Base-by-base conservation (phyloP, 2,797 vertebrate species). In the Enteromius viviparus region DNA sequence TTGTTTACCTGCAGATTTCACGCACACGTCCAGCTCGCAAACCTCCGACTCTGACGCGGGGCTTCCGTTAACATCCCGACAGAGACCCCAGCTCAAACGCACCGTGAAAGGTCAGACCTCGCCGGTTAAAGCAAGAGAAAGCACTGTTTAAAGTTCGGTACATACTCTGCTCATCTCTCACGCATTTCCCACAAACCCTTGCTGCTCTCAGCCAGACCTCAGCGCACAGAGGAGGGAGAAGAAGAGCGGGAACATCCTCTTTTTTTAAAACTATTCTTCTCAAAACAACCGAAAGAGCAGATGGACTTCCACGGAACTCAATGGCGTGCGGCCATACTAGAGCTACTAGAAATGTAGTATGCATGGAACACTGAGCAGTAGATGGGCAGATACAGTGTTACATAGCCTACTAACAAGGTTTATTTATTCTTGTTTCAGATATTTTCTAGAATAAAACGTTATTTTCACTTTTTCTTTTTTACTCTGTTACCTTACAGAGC, bases 1-100 rank as follows among this genome's bases (percentile, higher is more conserved):
- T 80, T 80, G 78, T 80, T 80, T 79, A 79, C 76, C 58, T 79
- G 83, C 40, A 68, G 32, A 85, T 40, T n/a, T 65, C 68, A 72
- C 76, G 32, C 47, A 45, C 15, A 26, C 32, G 47, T 80, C 78
- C 78, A 42, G 34, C 51, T 5, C n/a, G 14, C 34, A 80, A 45
- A 29, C 34, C 23, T 40, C 34, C 37, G 6, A 40, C 65, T 49
- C 42, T 34, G 62, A 15, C 60, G 6, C 42, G 12, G 17, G 29
- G 37, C 49, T 45, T 47, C 21, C 11, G 29, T 14, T 29, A 71
- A 58, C 79, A 62, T 81, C 37, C 51, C 79, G 37, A 80, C 65
- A n/a, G 65, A 26, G 77, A 68, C 19, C 14, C 78, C 23, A 29
- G 14, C 23, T 19, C 23, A 70, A 12, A 70, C 37, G 37, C 78